Percentiles rank a stretch among this genome's conserved stretches.
These are phyloP conservation scores for Empidonax traillii DNA, from an alignment of 2,113 vertebrate species.

Conservation along the genomic window DNA sequence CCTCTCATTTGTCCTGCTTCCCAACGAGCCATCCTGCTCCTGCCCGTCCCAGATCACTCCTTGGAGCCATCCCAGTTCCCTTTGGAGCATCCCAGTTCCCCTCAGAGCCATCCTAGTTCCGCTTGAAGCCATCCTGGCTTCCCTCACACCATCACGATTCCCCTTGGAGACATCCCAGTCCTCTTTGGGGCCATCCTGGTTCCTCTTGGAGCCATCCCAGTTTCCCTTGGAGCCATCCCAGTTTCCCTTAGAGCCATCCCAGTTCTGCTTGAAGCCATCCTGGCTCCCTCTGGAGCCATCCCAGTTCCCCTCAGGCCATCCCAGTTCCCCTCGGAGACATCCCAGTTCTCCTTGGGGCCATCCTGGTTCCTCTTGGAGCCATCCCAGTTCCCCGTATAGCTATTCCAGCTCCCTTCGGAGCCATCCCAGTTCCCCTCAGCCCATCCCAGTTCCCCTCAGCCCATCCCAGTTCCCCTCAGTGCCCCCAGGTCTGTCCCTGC, in stretches of 20 bases:
- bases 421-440: neutral
- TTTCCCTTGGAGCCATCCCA: neutral
- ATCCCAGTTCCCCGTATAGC: neutral
- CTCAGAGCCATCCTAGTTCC: neutral
- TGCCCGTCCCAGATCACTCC: neutral
- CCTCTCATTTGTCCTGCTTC: neutral
- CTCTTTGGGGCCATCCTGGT: neutral
- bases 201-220: neutral
- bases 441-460: neutral
- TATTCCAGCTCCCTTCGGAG: neutral
- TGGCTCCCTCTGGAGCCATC: neutral
- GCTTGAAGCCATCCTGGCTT: neutral
- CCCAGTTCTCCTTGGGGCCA: neutral
- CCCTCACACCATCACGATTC: rapidly evolving
- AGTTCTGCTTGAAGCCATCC: too few relatives aligned
- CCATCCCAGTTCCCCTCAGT: neutral
- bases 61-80: neutral
- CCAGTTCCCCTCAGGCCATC: too few relatives aligned
- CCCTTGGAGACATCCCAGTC: neutral
- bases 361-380: rapidly evolving
- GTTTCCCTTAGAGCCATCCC: neutral
- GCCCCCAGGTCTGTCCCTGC: neutral
- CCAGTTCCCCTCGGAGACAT: neutral
- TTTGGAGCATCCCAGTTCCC: neutral
- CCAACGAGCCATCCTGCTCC: neutral